Conservation (phyloP, 2,113 vertebrate species). For the Plectropomus leopardus region DNA sequence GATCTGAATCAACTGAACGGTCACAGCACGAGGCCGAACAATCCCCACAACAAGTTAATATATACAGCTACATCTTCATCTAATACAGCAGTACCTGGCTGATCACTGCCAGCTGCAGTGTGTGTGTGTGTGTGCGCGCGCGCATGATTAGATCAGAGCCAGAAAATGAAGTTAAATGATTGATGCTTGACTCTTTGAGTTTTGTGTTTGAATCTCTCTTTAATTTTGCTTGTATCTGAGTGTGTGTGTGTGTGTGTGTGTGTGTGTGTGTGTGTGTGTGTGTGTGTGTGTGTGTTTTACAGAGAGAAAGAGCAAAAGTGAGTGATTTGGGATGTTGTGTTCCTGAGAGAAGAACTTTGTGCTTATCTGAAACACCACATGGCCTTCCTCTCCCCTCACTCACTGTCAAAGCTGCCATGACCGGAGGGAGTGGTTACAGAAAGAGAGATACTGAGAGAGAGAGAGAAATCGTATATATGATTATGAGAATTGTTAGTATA, state of each 20-base stretch:
- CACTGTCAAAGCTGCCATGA: constrained; percentile 42
- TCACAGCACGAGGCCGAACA: background rate
- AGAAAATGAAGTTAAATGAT: constrained; percentile 6
- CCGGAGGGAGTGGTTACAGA: background rate
- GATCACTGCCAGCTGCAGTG: background rate
- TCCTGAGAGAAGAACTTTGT: constrained; percentile 54
- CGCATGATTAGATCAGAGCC: background rate
- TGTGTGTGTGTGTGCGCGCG: background rate
- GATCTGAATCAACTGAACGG: constrained; percentile 6
- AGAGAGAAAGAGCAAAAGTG: background rate
- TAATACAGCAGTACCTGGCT: background rate
- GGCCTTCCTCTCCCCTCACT: constrained; percentile 48
- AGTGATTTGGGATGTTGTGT: constrained; percentile 49
- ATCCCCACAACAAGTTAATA: background rate
- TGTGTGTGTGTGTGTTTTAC: constrained; percentile 22
- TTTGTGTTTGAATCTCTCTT: background rate
- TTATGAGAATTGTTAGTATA: no score
- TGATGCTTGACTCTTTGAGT: background rate
- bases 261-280: constrained; percentile 5
- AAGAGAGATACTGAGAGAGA: constrained; percentile 2
- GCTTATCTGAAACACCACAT: constrained; percentile 74
- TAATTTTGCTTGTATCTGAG: constrained; percentile 4
- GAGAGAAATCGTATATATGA: background rate
- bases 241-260: constrained; percentile 15
- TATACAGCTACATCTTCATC: background rate